Evolutionary conservation across 2,113 vertebrate genomes (phyloP).

Genomic region (Mormyrus lacerda): DNA sequence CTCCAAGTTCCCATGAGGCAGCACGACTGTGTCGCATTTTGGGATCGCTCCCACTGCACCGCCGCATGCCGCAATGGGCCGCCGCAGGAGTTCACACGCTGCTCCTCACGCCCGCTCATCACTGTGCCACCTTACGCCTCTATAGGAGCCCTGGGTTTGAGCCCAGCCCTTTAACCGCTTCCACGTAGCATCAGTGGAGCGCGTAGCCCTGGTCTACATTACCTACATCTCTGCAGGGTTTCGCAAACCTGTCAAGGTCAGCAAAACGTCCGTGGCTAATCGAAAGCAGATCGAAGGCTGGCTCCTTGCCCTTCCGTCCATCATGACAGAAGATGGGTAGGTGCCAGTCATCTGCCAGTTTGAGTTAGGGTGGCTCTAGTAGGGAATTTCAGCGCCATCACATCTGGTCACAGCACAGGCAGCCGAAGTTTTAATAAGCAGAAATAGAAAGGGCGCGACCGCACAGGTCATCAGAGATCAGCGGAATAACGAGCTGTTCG

Average conservation of each 20-base stretch:
- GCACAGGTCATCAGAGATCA: neutral
- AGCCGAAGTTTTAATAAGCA: neutral
- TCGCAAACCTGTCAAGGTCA: neutral
- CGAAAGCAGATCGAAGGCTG: neutral
- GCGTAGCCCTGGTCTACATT: neutral
- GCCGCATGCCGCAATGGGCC: neutral
- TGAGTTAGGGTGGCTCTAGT: neutral
- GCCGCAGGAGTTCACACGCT: neutral
- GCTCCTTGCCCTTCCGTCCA: neutral
- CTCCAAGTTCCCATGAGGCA: neutral
- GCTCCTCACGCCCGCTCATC: neutral
- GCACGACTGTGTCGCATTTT: neutral
- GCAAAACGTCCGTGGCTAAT: neutral
- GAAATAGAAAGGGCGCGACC: neutral
- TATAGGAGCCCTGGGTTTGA: neutral
- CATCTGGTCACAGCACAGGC: neutral
- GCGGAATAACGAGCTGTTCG: neutral
- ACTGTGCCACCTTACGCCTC: neutral
- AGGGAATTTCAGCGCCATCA: neutral
- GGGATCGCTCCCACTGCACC: neutral
- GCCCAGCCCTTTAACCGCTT: neutral
- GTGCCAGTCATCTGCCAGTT: neutral
- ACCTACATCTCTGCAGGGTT: neutral
- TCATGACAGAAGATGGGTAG: no score
- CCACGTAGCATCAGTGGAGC: neutral